phyloP scores from a whole-genome alignment of 2,888 invertebrate genomes.

The Erebia palarica region DNA sequence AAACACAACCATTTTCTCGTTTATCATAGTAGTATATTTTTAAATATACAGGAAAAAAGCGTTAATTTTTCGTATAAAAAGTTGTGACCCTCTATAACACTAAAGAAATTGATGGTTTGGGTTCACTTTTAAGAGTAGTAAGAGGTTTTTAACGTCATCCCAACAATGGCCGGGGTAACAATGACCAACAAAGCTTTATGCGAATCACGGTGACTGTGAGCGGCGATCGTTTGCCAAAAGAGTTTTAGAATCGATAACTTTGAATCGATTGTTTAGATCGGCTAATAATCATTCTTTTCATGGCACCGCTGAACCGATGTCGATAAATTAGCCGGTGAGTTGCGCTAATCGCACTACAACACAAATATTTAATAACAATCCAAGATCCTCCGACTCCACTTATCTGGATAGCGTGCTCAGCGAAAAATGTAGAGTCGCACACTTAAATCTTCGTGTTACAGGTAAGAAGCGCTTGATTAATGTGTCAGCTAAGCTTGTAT shows the following conservation, averaged over 20 bases:
- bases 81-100: constrained; percentile 14
- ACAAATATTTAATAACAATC: constrained; percentile 83
- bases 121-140: constrained; percentile 36
- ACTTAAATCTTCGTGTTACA: neutral
- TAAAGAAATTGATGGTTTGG: constrained; percentile 21
- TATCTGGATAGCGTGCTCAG: constrained; percentile 68
- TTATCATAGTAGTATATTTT: no score
- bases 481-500: neutral
- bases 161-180: constrained; percentile 28
- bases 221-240: constrained; percentile 38
- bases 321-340: constrained; percentile 76
- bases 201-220: constrained; percentile 34
- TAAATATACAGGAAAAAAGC: no score
- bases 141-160: constrained; percentile 28
- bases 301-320: constrained; percentile 45
- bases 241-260: constrained; percentile 33
- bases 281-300: constrained; percentile 40
- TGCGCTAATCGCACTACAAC: constrained; percentile 79
- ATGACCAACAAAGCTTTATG: constrained; percentile 25
- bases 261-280: constrained; percentile 50
- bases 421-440: constrained; percentile 49
- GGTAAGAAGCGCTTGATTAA: neutral
- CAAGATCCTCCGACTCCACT: constrained; percentile 77
- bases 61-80: neutral
- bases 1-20: no score